A percentile compares a stretch with the other conserved stretches of the same genome.
These are phyloP conservation scores for Drosophila busckii DNA, from an alignment of 1,140 invertebrate species.

Conservation along the genomic window DNA sequence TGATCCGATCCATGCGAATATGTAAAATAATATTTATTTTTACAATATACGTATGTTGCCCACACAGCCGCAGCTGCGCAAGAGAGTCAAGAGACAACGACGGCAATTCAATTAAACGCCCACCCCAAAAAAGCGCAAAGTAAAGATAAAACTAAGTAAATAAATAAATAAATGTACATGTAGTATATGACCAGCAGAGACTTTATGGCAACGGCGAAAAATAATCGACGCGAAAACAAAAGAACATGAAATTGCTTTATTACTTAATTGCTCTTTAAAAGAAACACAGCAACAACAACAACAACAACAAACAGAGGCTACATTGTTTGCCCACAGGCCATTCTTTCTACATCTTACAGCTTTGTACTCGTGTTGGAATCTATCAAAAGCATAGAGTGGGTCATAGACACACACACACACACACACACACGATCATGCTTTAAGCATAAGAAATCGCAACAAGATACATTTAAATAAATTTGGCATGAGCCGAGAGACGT, in stretches of 20 bases:
- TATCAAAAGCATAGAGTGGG: conserved; percentile 55
- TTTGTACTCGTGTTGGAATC: conserved; percentile 1
- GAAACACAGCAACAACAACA: conserved; percentile 37
- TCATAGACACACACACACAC: conserved; percentile 21
- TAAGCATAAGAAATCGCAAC: conserved; percentile 40
- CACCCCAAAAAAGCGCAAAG: conserved; percentile 51
- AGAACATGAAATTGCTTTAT: conserved; percentile 76
- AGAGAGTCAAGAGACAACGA: conserved; percentile 24
- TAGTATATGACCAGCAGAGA: too few relatives aligned
- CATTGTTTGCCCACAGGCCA: conserved; percentile 32
- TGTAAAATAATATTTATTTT: conserved; percentile 48
- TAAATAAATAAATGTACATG: conserved; percentile 12
- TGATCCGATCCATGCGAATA: conserved; percentile 39
- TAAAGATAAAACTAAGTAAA: too few relatives aligned
- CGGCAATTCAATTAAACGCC: conserved; percentile 74
- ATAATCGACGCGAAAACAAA: conserved; percentile 69
- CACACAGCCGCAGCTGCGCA: conserved; percentile 41
- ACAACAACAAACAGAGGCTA: conserved; percentile 23
- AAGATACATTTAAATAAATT: conserved; percentile 65
- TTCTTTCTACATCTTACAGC: conserved; percentile 8
- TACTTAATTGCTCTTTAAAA: conserved; percentile 75
- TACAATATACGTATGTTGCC: conserved; percentile 67
- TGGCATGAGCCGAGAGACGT: background rate
- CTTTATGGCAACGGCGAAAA: conserved; percentile 48
- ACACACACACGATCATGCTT: conserved; percentile 12